Evolutionary conservation across 2,888 invertebrate genomes (phyloP), one percentile per base, ranked within the genome.

Genomic region (Troglohyphantes excavatus): DNA sequence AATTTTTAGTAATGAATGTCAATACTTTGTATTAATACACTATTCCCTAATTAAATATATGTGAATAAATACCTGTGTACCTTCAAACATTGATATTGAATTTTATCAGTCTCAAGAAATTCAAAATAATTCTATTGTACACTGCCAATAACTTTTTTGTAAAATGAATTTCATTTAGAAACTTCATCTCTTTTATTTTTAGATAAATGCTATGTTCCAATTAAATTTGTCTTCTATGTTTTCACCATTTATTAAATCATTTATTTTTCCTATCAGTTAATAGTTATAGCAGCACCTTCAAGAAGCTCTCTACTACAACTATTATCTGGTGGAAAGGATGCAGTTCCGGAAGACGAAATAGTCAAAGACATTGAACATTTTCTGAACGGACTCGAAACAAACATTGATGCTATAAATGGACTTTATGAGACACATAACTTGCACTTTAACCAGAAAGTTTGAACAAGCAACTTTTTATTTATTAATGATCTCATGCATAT

Each of bases 391-490:
- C 94, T 96, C 93, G 94, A 95, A 92, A 92, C 93, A 75, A 95
- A 95, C 92, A 94, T 96, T 89, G 93, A 94, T 92, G 94, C 94
- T 92, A 94, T 96, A 90, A 95, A 95, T 92, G 93, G 93, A 43
- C 95, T 96, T 93, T 95, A 95, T 93, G 93, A 94, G 92, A 94
- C 94, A 90, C 93, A 95, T 93, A 94, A 95, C 92, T 93, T 96
- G 91, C 94, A 95, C 92, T 93, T 94, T 89, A 84, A 63, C 63
- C 70, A 53, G 27, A 83, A 83, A 78, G 89, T 83, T 33, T 90
- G 33, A 75, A 65, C 23, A 19, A 17, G 7, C 17, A 33, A 53
- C 53, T 65, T 11, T 1, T 61, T 61, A 65, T 65, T 65, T 65
- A 65, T 65, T 65, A n/a, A 17, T 21, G 27, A 26, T 23, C 27